Evolutionary conservation across 2,113 vertebrate genomes (phyloP).

Genomic region (Zosterops japonicus): DNA sequence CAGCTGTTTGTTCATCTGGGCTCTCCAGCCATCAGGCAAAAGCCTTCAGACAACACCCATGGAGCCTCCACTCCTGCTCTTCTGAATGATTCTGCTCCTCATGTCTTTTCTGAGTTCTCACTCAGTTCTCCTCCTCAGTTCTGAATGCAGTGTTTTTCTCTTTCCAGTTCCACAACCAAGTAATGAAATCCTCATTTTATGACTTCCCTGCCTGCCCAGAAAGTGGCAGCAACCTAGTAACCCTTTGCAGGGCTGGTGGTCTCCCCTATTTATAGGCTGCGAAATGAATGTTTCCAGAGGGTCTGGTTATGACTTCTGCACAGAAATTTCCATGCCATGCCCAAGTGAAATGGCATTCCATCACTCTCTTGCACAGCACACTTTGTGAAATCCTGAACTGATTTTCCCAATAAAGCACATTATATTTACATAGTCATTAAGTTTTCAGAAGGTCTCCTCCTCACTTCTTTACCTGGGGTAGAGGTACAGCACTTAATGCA

Average conservation of each 20-base stretch:
- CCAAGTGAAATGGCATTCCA: background rate
- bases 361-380: background rate
- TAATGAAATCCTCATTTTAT: background rate
- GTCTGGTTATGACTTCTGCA: background rate
- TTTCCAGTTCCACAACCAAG: background rate
- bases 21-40: background rate
- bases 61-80: background rate
- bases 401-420: background rate
- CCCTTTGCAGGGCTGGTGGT: background rate
- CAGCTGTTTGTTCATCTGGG: rapidly evolving
- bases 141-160: background rate
- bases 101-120: background rate
- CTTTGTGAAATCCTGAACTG: background rate
- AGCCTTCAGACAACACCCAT: rapidly evolving
- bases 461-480: background rate
- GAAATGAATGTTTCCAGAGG: slow-evolving; percentile 30
- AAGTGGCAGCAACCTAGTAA: background rate
- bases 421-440: background rate
- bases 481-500: background rate
- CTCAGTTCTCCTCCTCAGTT: background rate
- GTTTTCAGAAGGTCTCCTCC: background rate
- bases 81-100: background rate
- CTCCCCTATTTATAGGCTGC: slow-evolving; percentile 37
- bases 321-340: slow-evolving; percentile 29
- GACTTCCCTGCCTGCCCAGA: background rate